Evolutionary conservation across 2,888 invertebrate genomes (phyloP).

Genomic region (Mythimna pallens): DNA sequence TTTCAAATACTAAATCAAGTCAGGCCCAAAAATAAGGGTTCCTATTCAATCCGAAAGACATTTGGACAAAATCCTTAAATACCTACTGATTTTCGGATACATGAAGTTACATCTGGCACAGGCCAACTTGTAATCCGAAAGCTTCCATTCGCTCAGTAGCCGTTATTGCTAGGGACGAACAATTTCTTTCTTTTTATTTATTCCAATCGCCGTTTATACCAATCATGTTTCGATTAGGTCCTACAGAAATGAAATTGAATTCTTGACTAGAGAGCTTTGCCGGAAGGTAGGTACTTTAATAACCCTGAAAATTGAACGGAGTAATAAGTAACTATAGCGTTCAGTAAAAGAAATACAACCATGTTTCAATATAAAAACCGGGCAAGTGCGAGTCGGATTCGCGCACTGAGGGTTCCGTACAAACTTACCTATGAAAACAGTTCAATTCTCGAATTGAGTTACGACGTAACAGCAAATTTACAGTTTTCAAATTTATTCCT

Average conservation of each 20-base stretch:
- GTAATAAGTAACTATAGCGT: background rate
- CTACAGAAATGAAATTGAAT: constrained; percentile 11
- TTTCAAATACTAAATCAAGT: background rate
- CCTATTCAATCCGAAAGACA: background rate
- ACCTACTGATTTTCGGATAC: background rate
- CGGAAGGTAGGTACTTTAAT: background rate
- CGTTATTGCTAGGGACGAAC: constrained; percentile 19
- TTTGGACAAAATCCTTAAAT: background rate
- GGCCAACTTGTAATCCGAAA: background rate
- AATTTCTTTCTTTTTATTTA: constrained; percentile 10
- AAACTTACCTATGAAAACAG: no score
- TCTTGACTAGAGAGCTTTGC: background rate
- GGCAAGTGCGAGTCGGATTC: no score
- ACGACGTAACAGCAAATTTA: no score
- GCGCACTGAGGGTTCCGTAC: no score
- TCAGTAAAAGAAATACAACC: no score
- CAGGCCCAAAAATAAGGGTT: background rate
- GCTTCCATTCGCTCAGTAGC: constrained; percentile 4
- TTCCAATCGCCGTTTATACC: constrained; percentile 2
- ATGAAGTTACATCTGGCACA: constrained; percentile 30
- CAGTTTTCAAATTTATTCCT: no score
- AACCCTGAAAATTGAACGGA: background rate
- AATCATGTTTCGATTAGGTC: constrained; percentile 22
- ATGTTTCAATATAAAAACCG: no score
- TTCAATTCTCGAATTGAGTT: no score